phyloP scores from a whole-genome alignment of 1,140 invertebrate species.

The Magallana angulata region DNA sequence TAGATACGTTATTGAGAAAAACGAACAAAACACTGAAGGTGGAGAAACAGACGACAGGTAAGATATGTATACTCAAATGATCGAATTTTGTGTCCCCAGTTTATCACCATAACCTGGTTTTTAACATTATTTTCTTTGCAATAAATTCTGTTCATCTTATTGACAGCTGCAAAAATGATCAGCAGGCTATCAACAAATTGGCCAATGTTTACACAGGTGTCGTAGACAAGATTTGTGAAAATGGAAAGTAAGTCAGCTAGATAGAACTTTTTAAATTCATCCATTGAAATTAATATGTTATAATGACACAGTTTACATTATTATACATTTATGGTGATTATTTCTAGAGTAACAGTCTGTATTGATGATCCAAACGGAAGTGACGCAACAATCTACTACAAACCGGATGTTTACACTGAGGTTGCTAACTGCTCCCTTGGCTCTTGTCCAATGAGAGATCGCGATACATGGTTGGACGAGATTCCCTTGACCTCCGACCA shows the following conservation, averaged over 20 bases:
- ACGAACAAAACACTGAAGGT: neutral
- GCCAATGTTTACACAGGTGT: neutral
- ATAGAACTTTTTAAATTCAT: too few species aligned
- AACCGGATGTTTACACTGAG: conserved; percentile 51
- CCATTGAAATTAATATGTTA: too few species aligned
- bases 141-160: neutral
- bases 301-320: too few species aligned
- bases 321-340: too few species aligned
- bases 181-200: neutral
- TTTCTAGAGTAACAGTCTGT: conserved; percentile 18
- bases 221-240: neutral
- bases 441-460: conserved; percentile 54
- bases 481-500: conserved; percentile 44
- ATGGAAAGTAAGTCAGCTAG: neutral
- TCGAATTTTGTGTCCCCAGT: neutral
- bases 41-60: neutral
- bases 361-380: conserved; percentile 40
- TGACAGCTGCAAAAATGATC: conserved; percentile 21
- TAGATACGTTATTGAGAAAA: neutral
- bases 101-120: too few species aligned
- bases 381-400: conserved; percentile 49
- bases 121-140: too few species aligned
- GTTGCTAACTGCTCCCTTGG: conserved; percentile 50
- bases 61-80: neutral
- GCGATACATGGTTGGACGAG: conserved; percentile 50